Evolutionary conservation across 2,888 invertebrate genomes (phyloP), one percentile per base, ranked within the genome.

Genomic region (Ecdyonurus torrentis): DNA sequence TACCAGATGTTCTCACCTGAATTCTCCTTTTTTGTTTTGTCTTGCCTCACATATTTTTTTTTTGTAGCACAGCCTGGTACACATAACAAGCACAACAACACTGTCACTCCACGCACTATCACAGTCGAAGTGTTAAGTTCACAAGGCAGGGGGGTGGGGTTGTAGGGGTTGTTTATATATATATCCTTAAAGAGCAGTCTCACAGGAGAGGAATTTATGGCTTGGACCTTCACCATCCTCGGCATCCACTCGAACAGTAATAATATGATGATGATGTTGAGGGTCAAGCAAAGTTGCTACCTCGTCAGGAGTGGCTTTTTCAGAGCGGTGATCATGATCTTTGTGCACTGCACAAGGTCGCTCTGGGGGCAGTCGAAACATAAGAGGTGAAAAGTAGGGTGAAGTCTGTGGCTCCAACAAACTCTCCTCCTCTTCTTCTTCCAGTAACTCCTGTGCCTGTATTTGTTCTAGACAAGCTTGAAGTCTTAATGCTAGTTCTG

Each of bases 401-500:
- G 68, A 68, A 37, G 64, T 66, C 59, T 65, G 66, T 19, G 66
- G 67, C 61, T 67, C 68, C 52, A 52, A 52, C 7, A 25, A 22
- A n/a, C 52, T 72, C 52, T 71, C 73, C 52, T 63, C 69, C 63
- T 65, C 68, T 60, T 67, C 68, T 25, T 67, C 66, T 59, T 66
- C 68, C 62, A 68, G 70, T 37, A 69, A 70, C 10, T 71, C 69
- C 65, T 74, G 72, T 7, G 72, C 63, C 68, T 72, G 74, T 65
- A 75, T 75, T 74, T 70, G 53, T 74, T 74, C 62, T 74, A 75
- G 60, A 75, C 75, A 22, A 75, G 74, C 65, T 58, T 60, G 61
- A 52, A 69, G 69, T 65, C 67, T 68, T 58, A 74, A 23, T 19
- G 63, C 75, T 59, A 75, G 71, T 70, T 83, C 83, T 66, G 84